Evolutionary conservation across 64 coral and sea anemone species (phyloP).

Genomic region (Stylophora pistillata): DNA sequence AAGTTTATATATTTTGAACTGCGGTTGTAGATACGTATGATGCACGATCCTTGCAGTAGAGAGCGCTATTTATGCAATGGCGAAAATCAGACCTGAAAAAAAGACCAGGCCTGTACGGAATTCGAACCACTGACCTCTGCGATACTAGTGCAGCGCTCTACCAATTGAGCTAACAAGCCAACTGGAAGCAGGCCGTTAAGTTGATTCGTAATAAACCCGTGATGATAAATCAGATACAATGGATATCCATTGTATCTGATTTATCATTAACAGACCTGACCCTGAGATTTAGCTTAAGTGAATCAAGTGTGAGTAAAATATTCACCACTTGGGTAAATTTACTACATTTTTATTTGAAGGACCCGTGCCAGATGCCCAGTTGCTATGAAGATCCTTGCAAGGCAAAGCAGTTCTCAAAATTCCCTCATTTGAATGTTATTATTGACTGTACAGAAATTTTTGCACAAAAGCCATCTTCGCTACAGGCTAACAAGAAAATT

Average conservation of each 20-base stretch:
- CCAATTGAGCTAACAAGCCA: too few relatives aligned
- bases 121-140: too few relatives aligned
- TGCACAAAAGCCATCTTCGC: constrained; percentile 45
- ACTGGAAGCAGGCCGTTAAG: background rate
- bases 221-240: too few relatives aligned
- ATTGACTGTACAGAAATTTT: too few relatives aligned
- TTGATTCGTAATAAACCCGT: too few relatives aligned
- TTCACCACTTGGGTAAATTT: constrained; percentile 62
- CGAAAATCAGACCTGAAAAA: too few relatives aligned
- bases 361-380: constrained; percentile 59
- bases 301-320: constrained; percentile 48
- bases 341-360: constrained; percentile 54
- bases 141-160: too few relatives aligned
- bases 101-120: too few relatives aligned
- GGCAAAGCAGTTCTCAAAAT: constrained; percentile 38
- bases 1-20: too few relatives aligned
- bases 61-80: too few relatives aligned
- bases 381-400: constrained; percentile 17
- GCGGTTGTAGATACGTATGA: too few relatives aligned
- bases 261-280: constrained; percentile 36
- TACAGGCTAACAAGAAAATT: constrained; percentile 43
- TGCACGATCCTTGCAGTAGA: too few relatives aligned
- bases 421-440: constrained; percentile 40
- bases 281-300: constrained; percentile 33
- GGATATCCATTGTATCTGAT: background rate